These are phyloP conservation scores for Leptodactylus fuscus DNA, from an alignment of 2,113 vertebrate species.

Conservation along the genomic window DNA sequence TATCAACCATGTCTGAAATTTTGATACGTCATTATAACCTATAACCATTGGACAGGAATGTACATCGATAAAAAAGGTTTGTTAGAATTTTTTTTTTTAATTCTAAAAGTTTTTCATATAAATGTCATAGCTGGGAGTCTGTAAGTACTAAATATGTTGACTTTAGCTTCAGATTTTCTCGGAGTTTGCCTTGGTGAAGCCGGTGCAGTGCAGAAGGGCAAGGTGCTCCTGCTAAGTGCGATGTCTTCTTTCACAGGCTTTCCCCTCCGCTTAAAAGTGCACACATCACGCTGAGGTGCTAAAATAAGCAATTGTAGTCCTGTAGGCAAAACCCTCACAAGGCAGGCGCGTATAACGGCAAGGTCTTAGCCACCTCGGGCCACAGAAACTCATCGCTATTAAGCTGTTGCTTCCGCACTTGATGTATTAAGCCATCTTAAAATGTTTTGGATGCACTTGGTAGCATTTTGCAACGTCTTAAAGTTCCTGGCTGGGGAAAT, in stretches of 20 bases:
- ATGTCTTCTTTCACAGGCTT: slow-evolving; percentile 12
- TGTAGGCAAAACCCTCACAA: not conserved
- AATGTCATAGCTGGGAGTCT: too few relatives aligned
- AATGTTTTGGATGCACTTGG: not conserved
- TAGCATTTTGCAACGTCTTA: not conserved
- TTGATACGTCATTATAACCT: too few relatives aligned
- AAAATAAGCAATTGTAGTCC: slow-evolving; percentile 25
- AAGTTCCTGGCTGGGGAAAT: not conserved
- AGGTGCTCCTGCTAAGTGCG: slow-evolving; percentile 11
- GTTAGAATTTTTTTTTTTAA: too few relatives aligned
- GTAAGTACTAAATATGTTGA: not conserved
- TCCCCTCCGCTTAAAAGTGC: slow-evolving; percentile 18
- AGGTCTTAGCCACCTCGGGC: not conserved
- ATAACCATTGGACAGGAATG: too few relatives aligned
- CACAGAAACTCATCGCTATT: not conserved
- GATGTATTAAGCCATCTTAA: not conserved
- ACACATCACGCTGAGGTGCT: not conserved
- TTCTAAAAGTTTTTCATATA: too few relatives aligned
- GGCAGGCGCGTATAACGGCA: not conserved
- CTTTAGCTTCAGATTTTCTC: not conserved
- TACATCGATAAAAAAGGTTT: too few relatives aligned
- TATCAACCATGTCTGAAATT: too few relatives aligned
- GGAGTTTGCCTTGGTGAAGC: not conserved
- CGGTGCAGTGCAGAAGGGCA: slow-evolving; percentile 9
- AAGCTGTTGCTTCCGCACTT: not conserved